These are phyloP conservation scores for Tenualosa thibaudeaui DNA, from an alignment of 2,797 vertebrate species.

Conservation along the genomic window DNA sequence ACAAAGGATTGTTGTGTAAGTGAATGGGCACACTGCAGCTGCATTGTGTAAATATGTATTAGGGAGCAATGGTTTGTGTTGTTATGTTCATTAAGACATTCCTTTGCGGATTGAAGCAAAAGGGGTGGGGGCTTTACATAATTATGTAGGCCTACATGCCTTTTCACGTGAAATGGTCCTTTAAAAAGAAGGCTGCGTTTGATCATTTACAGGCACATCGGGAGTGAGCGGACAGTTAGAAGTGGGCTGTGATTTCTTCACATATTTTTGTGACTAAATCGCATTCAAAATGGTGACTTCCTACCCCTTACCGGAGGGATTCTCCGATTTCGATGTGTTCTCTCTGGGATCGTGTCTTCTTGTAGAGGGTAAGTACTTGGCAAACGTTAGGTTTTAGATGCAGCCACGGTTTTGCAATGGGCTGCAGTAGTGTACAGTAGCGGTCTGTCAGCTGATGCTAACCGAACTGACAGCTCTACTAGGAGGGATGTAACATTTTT, in stretches of 20 bases:
- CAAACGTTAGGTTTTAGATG: conserved; percentile 1
- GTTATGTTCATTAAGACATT: conserved; percentile 87
- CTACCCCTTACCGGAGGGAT: conserved; percentile 84
- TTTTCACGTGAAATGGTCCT: conserved; percentile 79
- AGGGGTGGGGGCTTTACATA: conserved; percentile 74
- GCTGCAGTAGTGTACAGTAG: neutral
- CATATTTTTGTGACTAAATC: conserved; percentile 42
- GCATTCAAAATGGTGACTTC: conserved; percentile 80
- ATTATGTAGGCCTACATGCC: conserved; percentile 70
- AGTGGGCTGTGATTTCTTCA: conserved; percentile 58
- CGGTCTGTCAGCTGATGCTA: neutral
- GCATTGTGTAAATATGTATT: conserved; percentile 68
- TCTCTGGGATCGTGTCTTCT: conserved; percentile 87
- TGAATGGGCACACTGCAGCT: conserved; percentile 68
- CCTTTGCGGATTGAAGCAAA: conserved; percentile 79
- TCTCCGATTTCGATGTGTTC: conserved; percentile 91
- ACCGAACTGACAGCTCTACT: neutral
- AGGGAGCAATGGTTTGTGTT: conserved; percentile 59
- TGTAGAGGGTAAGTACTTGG: conserved; percentile 86
- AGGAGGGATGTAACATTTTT: neutral
- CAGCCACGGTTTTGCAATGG: neutral
- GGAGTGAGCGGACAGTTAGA: conserved; percentile 47
- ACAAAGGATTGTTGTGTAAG: conserved; percentile 76
- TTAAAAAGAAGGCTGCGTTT: conserved; percentile 74
- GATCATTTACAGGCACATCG: conserved; percentile 55